Percentiles rank a stretch among this genome's conserved stretches.
Conservation (phyloP, 2,888 invertebrate species). For the Sminthurinus aureus region DNA sequence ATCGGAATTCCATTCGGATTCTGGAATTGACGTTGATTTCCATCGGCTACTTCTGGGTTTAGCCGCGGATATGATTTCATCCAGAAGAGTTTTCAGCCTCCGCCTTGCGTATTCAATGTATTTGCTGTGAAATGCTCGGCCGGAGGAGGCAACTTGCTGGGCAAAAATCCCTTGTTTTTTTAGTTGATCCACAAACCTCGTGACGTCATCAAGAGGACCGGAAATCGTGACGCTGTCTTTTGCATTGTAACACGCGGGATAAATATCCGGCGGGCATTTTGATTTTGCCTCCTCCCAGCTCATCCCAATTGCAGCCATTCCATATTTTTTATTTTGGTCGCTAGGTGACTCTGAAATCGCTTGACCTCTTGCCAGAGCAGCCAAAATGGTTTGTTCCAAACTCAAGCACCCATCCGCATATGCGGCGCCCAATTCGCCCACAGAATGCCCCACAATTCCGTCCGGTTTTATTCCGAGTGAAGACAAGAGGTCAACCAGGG, state of each 20-base stretch:
- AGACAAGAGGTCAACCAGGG: constrained; percentile 84
- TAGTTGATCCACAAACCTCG: constrained; percentile 73
- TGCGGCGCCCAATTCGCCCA: too few relatives aligned
- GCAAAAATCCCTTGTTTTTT: constrained; percentile 81
- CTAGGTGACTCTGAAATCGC: constrained; percentile 74
- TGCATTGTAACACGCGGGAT: constrained; percentile 95
- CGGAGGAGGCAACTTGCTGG: constrained; percentile 82
- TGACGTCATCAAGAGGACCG: constrained; percentile 77
- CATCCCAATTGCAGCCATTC: constrained; percentile 89
- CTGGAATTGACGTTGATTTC: constrained; percentile 68
- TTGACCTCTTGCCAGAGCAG: constrained; percentile 74
- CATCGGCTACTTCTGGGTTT: constrained; percentile 64
- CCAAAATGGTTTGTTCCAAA: constrained; percentile 89
- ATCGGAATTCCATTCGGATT: constrained; percentile 65
- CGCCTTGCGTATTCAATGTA: constrained; percentile 87
- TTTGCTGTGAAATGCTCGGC: constrained; percentile 90
- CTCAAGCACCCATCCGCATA: constrained; percentile 95
- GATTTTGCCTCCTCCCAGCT: constrained; percentile 80
- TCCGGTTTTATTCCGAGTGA: constrained; percentile 82
- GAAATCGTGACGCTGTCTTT: constrained; percentile 93
- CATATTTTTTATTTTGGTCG: constrained; percentile 74
- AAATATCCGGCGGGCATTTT: constrained; percentile 79
- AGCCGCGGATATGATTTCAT: constrained; percentile 70
- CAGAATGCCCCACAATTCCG: constrained; percentile 95
- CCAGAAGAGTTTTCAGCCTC: constrained; percentile 76